Conservation (phyloP, 2,113 vertebrate genomes). For the Hyperopisus bebe region DNA sequence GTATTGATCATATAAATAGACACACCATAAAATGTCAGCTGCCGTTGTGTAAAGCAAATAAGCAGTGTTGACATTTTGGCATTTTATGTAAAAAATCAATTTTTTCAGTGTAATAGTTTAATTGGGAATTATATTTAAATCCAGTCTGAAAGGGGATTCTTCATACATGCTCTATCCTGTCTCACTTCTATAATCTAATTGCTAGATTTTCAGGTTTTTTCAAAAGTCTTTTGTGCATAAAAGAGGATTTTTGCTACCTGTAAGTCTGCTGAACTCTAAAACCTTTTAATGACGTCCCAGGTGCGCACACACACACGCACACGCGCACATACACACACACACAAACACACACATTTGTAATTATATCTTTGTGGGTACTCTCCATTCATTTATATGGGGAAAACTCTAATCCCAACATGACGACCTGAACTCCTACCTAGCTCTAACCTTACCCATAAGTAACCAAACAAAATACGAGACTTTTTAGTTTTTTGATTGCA, state of each 20-base stretch:
- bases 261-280: not conserved
- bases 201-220: not conserved
- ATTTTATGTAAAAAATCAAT: not conserved
- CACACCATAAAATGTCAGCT: not conserved
- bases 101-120: not conserved
- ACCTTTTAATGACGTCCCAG: not conserved
- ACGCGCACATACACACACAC: not conserved
- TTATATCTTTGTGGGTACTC: too few species aligned
- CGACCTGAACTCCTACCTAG: too few species aligned
- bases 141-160: not conserved
- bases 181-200: not conserved
- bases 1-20: not conserved
- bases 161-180: not conserved
- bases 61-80: not conserved
- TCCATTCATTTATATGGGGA: too few species aligned
- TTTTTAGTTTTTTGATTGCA: too few species aligned
- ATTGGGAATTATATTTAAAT: not conserved
- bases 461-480: too few species aligned
- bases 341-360: too few species aligned
- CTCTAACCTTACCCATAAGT: too few species aligned
- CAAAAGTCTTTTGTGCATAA: not conserved
- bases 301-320: not conserved
- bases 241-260: not conserved
- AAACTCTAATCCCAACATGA: too few species aligned
- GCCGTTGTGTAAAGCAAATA: not conserved